Conservation (phyloP, 1,140 invertebrate genomes). For the Panagrolaimus sp. region DNA sequence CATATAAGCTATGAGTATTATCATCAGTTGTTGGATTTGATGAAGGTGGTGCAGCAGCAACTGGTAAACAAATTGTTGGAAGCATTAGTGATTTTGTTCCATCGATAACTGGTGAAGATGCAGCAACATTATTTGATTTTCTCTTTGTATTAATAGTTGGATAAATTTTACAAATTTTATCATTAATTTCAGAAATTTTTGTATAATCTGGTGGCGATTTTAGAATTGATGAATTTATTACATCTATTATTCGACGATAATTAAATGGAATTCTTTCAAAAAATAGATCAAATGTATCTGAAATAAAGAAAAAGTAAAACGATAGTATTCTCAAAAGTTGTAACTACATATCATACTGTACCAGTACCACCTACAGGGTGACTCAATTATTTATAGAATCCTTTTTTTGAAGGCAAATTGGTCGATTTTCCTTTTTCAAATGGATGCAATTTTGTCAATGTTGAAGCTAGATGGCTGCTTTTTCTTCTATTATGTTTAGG, state of each 20-base stretch:
- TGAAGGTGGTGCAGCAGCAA: not conserved
- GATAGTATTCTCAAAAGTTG: too few relatives aligned
- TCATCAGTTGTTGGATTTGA: not conserved
- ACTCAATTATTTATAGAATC: too few relatives aligned
- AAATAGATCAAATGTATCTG: constrained; percentile 8
- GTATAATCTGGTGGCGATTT: not conserved
- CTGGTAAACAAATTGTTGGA: not conserved
- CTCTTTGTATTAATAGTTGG: not conserved
- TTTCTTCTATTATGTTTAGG: too few relatives aligned
- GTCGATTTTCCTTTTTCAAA: too few relatives aligned
- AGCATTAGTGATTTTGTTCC: constrained; percentile 4
- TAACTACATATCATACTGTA: too few relatives aligned
- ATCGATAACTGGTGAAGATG: not conserved
- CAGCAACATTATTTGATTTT: not conserved
- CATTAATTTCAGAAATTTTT: constrained; percentile 5
- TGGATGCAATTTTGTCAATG: too few relatives aligned
- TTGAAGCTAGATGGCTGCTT: too few relatives aligned
- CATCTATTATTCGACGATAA: not conserved
- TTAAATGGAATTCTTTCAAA: not conserved
- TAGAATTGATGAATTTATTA: not conserved
- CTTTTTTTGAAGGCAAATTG: too few relatives aligned
- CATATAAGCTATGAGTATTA: not conserved
- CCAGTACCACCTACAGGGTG: too few relatives aligned
- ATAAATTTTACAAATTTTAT: constrained; percentile 13
- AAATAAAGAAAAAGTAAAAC: not conserved